Conservation (phyloP, 1,140 invertebrate genomes). For the Calliopsis andreniformis region DNA sequence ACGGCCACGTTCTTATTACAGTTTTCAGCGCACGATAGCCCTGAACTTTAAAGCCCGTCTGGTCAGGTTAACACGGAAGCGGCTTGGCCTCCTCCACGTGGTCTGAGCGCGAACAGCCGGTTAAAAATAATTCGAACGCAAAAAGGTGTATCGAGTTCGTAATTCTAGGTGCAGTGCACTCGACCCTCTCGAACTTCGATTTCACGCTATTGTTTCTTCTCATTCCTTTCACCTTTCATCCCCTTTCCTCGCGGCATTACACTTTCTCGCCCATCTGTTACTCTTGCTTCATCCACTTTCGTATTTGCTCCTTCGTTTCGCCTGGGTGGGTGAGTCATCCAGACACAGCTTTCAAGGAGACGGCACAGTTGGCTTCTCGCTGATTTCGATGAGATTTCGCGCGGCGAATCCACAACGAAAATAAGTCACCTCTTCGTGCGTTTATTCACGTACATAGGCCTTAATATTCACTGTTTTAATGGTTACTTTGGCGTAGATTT, state of each 20-base stretch:
- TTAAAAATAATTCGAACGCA: conserved; percentile 53
- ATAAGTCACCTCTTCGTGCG: no score
- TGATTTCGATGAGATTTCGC: no score
- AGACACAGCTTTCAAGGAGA: no score
- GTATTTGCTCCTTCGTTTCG: no score
- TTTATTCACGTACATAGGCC: no score
- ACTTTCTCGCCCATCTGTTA: background rate
- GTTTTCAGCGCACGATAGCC: conserved; percentile 52
- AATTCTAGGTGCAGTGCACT: conserved; percentile 17
- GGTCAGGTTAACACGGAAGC: conserved; percentile 38
- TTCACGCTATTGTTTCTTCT: background rate
- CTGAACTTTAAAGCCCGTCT: conserved; percentile 57
- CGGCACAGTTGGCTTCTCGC: no score
- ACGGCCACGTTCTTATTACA: conserved; percentile 44
- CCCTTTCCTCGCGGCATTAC: background rate
- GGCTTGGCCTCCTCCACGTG: conserved; percentile 24
- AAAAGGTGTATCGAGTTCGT: conserved; percentile 18
- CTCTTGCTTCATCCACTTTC: background rate
- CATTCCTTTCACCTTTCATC: background rate
- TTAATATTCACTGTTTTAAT: no score
- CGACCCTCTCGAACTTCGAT: conserved; percentile 4
- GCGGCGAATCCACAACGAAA: no score
- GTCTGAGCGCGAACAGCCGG: conserved; percentile 20
- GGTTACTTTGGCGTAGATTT: no score
- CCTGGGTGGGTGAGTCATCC: no score